A percentile compares a stretch with the other conserved stretches of the same genome.
Evolutionary conservation across 2,113 vertebrate genomes (phyloP).

Genomic region (Pachycephala philippinensis): DNA sequence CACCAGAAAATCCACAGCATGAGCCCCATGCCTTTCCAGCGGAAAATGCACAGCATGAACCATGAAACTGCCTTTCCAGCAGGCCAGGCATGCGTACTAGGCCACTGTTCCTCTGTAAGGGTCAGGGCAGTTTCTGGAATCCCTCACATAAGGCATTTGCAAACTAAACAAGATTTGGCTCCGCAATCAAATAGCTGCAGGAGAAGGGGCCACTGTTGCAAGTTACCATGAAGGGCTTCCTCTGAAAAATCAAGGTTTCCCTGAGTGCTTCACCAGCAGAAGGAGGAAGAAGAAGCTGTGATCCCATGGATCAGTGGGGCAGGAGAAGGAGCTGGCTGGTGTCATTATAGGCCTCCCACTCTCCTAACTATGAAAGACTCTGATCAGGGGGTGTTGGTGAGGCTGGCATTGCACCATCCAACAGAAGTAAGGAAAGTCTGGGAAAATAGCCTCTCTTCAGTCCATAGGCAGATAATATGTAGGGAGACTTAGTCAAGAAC

Average conservation of each 20-base stretch:
- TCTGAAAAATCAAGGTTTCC: not conserved
- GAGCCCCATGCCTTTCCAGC: too few relatives aligned
- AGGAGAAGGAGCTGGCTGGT: not conserved
- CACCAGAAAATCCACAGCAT: accelerated
- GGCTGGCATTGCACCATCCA: not conserved
- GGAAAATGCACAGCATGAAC: too few relatives aligned
- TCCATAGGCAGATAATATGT: too few relatives aligned
- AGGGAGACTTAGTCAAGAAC: not conserved
- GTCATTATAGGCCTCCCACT: not conserved
- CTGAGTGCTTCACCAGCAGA: not conserved
- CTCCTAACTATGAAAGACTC: not conserved
- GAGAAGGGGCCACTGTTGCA: too few relatives aligned
- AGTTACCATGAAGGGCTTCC: not conserved
- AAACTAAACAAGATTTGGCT: not conserved
- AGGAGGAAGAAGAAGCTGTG: not conserved
- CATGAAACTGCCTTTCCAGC: too few relatives aligned
- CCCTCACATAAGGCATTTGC: not conserved
- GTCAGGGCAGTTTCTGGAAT: not conserved
- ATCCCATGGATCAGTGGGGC: not conserved
- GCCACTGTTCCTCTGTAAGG: not conserved
- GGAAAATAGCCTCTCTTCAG: not conserved
- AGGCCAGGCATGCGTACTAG: accelerated
- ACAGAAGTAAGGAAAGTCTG: not conserved
- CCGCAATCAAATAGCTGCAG: not conserved
- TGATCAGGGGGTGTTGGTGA: not conserved